Base-by-base conservation (phyloP, 2,113 vertebrate genomes). In the Crocuta crocuta region DNA sequence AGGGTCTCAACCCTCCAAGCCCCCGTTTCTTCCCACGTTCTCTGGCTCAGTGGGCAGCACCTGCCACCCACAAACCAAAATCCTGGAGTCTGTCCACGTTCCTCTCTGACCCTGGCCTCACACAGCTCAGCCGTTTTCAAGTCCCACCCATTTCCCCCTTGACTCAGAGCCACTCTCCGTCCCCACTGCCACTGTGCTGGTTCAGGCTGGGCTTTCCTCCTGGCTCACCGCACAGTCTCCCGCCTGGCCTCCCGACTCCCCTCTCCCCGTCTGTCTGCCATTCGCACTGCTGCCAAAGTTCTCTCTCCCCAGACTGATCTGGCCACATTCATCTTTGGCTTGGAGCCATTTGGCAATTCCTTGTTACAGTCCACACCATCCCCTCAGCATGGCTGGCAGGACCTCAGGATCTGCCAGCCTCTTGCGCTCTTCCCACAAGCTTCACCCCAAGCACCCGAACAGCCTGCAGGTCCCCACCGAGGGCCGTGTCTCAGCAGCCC, bases 401-500 rank as follows among this genome's bases (percentile, higher is more conserved):
- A 45, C 39, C 68, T 61, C 33, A 10, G 2, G 23, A 61, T 86
- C 43, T 66, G 4, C 85, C 15, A 23, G 61, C 84, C 68, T 76
- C 84, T 21, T 45, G 11, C 10, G 39, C 35, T 26, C 45, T 87
- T 94, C 21, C 73, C 48, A n/a, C 43, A 63, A 74, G 80, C 79
- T 48, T 71, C 35, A n/a, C 1, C 39, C 70, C 74, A 80, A 89
- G 15, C 53, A 17, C 65, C 15, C 1, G 1, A 10, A 23, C 55
- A 33, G n/a, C 33, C 65, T n/a, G 2, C 43, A 7, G 68, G 53
- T 19, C 4, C 91, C 28, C 17, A 1, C 10, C 3, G 4, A 33
- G 21, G 31, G 2, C 26, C 1, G 0, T 12, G n/a, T 66, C 58
- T 82, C 53, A 13, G 11, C 0, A 80, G 31, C 23, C 17, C 63